Conservation (phyloP, 2,888 invertebrate species). For the Anthoptus insignis region DNA sequence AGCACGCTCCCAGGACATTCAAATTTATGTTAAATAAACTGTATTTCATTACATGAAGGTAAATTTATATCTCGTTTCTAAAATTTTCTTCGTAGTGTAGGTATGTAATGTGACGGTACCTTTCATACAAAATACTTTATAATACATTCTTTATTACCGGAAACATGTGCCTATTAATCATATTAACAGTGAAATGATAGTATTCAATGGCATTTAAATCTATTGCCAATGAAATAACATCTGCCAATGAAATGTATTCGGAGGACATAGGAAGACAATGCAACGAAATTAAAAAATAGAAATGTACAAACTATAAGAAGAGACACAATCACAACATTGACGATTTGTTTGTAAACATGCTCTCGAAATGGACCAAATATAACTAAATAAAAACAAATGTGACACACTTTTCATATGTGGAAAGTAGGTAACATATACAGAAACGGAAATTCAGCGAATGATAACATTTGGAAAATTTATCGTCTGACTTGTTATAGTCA, state of each 20-base stretch:
- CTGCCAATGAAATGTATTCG: slow-evolving; percentile 22
- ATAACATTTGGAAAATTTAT: not conserved
- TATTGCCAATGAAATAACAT: too few species aligned
- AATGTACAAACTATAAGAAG: slow-evolving; percentile 37
- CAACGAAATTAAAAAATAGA: slow-evolving; percentile 61
- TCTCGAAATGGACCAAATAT: slow-evolving; percentile 23
- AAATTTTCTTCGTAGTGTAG: too few species aligned
- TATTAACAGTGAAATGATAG: not conserved
- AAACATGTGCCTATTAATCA: not conserved
- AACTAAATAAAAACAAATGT: slow-evolving; percentile 4
- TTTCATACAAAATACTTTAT: not conserved
- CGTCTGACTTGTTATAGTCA: not conserved
- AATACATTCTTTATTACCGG: not conserved
- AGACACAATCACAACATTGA: slow-evolving; percentile 45
- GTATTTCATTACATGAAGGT: too few species aligned
- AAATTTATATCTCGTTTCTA: too few species aligned
- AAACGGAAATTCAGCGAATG: not conserved
- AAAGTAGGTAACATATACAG: not conserved
- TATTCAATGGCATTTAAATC: slow-evolving; percentile 1
- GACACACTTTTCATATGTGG: not conserved
- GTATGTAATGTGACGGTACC: slow-evolving; percentile 7
- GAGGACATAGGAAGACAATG: slow-evolving; percentile 65
- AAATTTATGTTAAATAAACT: not conserved
- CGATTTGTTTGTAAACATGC: slow-evolving; percentile 31
- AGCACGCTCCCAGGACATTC: not conserved